Conservation (phyloP, 2,888 invertebrate species). For the Andricus curvator region DNA sequence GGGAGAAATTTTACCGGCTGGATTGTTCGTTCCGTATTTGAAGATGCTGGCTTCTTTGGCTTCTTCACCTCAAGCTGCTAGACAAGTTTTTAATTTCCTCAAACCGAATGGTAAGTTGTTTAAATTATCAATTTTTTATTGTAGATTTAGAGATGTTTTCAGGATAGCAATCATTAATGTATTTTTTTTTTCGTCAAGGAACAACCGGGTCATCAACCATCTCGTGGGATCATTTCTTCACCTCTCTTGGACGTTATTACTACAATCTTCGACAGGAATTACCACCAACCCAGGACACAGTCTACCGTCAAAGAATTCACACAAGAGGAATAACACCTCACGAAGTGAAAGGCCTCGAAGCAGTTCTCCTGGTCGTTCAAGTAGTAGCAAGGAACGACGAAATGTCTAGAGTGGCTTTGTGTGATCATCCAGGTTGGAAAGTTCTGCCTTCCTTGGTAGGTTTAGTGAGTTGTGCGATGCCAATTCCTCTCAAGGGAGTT, state of each 20-base stretch:
- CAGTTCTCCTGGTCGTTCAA: slow-evolving; percentile 88
- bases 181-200: too few relatives aligned
- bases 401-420: slow-evolving; percentile 88
- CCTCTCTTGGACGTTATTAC: slow-evolving; percentile 87
- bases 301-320: slow-evolving; percentile 81
- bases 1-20: slow-evolving; percentile 91
- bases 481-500: slow-evolving; percentile 91
- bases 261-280: slow-evolving; percentile 86
- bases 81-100: slow-evolving; percentile 88
- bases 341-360: slow-evolving; percentile 91
- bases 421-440: slow-evolving; percentile 94
- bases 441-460: slow-evolving; percentile 89
- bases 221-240: slow-evolving; percentile 93
- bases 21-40: slow-evolving; percentile 92
- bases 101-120: slow-evolving; percentile 81
- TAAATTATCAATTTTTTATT: too few relatives aligned
- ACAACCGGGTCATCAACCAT: slow-evolving; percentile 80
- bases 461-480: slow-evolving; percentile 91
- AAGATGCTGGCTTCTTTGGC: slow-evolving; percentile 92
- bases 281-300: slow-evolving; percentile 83
- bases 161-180: too few relatives aligned
- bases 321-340: slow-evolving; percentile 86
- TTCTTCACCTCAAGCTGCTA: slow-evolving; percentile 87
- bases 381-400: slow-evolving; percentile 90
- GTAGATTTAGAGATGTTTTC: too few relatives aligned